Base-by-base conservation (phyloP, 2,888 invertebrate genomes). In the Nycteola revayana region DNA sequence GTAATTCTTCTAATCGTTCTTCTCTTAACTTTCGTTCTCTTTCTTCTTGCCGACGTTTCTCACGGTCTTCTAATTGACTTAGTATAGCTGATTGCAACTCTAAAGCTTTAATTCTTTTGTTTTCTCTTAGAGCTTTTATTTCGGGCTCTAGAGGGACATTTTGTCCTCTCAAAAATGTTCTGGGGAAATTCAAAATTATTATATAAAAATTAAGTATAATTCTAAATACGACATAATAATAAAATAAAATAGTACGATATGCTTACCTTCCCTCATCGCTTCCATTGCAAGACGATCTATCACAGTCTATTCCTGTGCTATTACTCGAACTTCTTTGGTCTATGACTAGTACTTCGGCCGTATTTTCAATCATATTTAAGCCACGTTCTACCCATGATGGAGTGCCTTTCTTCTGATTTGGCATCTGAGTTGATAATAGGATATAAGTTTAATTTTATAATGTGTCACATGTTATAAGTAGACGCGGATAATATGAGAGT, bases 1-100 rank as follows among this genome's bases (percentile, higher is more conserved):
- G 90, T 45, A 93, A 89, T 64, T 97, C 96, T 74, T 96, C 96
- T 49, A 94, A 90, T 50, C 91, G 89, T 72, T 98, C 97, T 74
- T 97, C 96, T 59, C 90, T 90, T 45, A 93, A 77, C 49, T 92
- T 91, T 32, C 90, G 89, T 65, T 95, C 95, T 47, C 92, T 90
- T 71, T 97, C 97, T 74, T 94, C 93, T 59, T 92, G 92, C 7
- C 94, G 91, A 32, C 91, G 88, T 58, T 92, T 90, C 62, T 96
- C 95, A 25, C 94, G 91, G 66, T 97, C 97, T 67, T 95, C 94
- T 32, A 97, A 87, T 74, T 97, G 96, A 66, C 93, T 92, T 54
- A 94, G 91, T 57, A 97, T 95, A 7, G 95, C 96, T 42, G 94
- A 93, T 77, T 98, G 98, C 52, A 96, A 92, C 70, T 96, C 96